A percentile compares a stretch with the other conserved stretches of the same genome.
phyloP scores from a whole-genome alignment of 2,113 vertebrate genomes.

The Takifugu bimaculatus region DNA sequence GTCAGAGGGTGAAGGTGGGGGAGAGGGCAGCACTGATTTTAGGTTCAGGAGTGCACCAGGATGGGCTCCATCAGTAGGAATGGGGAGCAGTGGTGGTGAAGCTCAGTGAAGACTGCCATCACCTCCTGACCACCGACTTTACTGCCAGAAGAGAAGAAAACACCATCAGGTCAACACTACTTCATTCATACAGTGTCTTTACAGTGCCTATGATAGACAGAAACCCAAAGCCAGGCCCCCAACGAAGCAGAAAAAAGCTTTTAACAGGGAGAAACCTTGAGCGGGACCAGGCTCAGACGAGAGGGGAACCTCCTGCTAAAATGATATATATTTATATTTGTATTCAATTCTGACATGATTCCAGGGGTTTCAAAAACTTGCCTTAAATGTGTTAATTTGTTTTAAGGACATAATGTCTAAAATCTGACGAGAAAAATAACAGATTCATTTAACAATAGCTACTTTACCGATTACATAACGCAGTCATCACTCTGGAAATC shows the following conservation, averaged over 20 bases:
- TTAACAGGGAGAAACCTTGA: no score
- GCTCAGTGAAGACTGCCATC: conserved; percentile 56
- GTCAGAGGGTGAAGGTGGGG: conserved; percentile 43
- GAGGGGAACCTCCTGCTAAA: no score
- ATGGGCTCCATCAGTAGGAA: conserved; percentile 45
- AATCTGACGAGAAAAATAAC: no score
- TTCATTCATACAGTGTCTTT: neutral
- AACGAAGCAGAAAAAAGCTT: no score
- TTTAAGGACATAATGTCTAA: no score
- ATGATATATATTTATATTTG: no score
- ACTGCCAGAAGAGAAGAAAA: conserved; percentile 33
- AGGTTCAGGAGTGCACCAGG: conserved; percentile 34
- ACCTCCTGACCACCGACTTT: conserved; percentile 36
- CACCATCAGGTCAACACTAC: neutral
- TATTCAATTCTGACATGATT: no score
- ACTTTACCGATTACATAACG: neutral
- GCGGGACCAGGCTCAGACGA: no score
- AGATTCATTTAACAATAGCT: no score
- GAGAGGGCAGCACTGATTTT: conserved; percentile 15
- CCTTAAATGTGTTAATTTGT: no score
- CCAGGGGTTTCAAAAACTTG: no score
- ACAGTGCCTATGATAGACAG: neutral
- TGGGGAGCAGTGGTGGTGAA: conserved; percentile 32
- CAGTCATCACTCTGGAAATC: neutral
- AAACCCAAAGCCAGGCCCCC: no score